Base-by-base conservation (phyloP, 2,797 vertebrate species). In the Oreochromis grahami region DNA sequence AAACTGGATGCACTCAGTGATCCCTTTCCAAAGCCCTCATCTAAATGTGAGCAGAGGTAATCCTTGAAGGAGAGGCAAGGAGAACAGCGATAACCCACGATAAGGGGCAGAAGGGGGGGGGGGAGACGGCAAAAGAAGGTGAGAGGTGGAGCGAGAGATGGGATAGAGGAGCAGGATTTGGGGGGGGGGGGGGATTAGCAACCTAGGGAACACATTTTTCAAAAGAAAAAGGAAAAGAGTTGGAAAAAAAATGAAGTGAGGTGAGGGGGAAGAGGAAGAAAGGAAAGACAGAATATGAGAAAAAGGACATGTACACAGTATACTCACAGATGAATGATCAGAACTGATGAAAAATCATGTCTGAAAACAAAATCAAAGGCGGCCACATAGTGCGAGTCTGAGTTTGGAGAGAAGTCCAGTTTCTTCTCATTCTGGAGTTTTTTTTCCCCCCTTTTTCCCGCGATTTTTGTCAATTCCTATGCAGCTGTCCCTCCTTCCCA, bases 271-370 rank as follows among this genome's bases (percentile, higher is more conserved):
- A 14, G 19, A 50, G 68, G 45, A 80, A 36, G 32, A 82, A 60
- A 14, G 4, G 43, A 81, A 70, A 87, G 24, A 7, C 51, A 88
- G 48, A 77, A 65, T 84, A 56, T 84, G 84, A 56, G 78, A 29
- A 85, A 86, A 85, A 88, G 76, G 83, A 89, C 82, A 50, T 89
- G 88, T 76, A 82, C 83, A 87, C 80, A 58, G 91, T 92, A 95
- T 95, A 95, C 95, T 95, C 91, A 95, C 94, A 83, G 86, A 92
- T 91, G 90, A 93, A 93, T 91, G 87, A 90, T 36, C 58, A 63
- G 91, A 80, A 90, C 88, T 87, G 86, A 91, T 88, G 85, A 93
- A 93, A 91, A 92, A 91, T 80, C 83, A 80, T 77, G 88, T 78
- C 80, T 85, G 87, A 84, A 90, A 90, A 60, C 68, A 87, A 93